phyloP scores from a whole-genome alignment of 2,888 invertebrate species.

The Gibbula magus region DNA sequence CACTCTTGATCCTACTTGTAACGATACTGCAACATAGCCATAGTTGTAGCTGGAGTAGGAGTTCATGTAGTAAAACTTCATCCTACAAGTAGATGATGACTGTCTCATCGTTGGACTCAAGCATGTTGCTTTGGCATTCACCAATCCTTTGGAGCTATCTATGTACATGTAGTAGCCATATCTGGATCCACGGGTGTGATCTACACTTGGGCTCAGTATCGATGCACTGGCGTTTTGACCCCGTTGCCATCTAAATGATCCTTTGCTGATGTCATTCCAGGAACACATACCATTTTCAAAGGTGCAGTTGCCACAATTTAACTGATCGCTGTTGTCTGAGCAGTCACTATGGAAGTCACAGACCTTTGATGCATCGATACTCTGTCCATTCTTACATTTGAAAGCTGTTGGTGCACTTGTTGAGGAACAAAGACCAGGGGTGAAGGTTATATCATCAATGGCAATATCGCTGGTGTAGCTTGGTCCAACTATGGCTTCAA shows the following conservation, averaged over 20 bases:
- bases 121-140: slow-evolving; percentile 48
- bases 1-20: slow-evolving; percentile 26
- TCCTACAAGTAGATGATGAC: slow-evolving; percentile 89
- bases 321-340: slow-evolving; percentile 60
- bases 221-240: slow-evolving; percentile 53
- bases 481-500: slow-evolving; percentile 60
- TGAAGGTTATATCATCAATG: slow-evolving; percentile 61
- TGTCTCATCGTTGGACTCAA: slow-evolving; percentile 64
- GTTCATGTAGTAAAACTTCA: slow-evolving; percentile 44
- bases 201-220: slow-evolving; percentile 54
- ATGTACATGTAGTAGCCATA: slow-evolving; percentile 82
- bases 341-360: slow-evolving; percentile 68
- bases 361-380: slow-evolving; percentile 40
- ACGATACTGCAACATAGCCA: slow-evolving; percentile 23
- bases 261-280: slow-evolving; percentile 57
- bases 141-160: slow-evolving; percentile 79
- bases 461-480: slow-evolving; percentile 61
- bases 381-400: slow-evolving; percentile 35
- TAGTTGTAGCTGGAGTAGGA: not conserved
- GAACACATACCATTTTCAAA: slow-evolving; percentile 61
- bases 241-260: slow-evolving; percentile 58
- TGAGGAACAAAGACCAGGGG: slow-evolving; percentile 50
- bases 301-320: slow-evolving; percentile 66
- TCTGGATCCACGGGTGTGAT: slow-evolving; percentile 59
- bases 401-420: slow-evolving; percentile 39